Evolutionary conservation across 2,888 invertebrate species (phyloP), one percentile per base, ranked within the genome.

Genomic region (Lasioglossum vierecki): DNA sequence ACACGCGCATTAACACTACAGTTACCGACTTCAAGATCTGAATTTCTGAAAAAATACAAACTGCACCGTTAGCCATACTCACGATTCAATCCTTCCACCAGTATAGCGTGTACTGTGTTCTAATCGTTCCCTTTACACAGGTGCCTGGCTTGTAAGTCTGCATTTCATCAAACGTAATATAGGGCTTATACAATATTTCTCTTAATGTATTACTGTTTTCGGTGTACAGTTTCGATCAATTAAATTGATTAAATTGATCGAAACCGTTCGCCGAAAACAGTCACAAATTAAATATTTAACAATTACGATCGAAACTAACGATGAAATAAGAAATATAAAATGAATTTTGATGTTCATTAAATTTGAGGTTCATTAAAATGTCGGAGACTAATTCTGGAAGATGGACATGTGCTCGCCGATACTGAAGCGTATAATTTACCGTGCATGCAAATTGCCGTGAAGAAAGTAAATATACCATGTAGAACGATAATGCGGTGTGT

Each of bases 61-160:
- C 71, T 68, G 46, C 78, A 84, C 84, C 84, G 84, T 84, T 84
- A 84, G 44, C 75, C 75, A 63, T 76, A 75, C 75, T 83, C 83
- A 22, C 35, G 22, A 70, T 46, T 35, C 49, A 53, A 83, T 78
- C 70, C 49, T 13, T 30, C 63, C 30, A 15, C 49, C 57, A 66
- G 57, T 57, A 74, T 78, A 41, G 30, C 74, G 5, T n/a, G 76
- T 49, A 78, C 77, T 82, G 35, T 66, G 70, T 76, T 71, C 35
- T 76, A 57, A 22, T 22, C 68, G 30, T 63, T 35, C 22, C 63
- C 53, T 35, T 71, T 78, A 60, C 71, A 83, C 84, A 30, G 60
- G 74, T 30, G 46, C n/a, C 77, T 57, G 57, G 15, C 6, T 15
- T 49, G 53, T 30, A 41, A 49, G 73, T 60, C n/a, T 46, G 18